Evolutionary conservation across 2,888 invertebrate genomes (phyloP).

Genomic region (Chalcis sispes): DNA sequence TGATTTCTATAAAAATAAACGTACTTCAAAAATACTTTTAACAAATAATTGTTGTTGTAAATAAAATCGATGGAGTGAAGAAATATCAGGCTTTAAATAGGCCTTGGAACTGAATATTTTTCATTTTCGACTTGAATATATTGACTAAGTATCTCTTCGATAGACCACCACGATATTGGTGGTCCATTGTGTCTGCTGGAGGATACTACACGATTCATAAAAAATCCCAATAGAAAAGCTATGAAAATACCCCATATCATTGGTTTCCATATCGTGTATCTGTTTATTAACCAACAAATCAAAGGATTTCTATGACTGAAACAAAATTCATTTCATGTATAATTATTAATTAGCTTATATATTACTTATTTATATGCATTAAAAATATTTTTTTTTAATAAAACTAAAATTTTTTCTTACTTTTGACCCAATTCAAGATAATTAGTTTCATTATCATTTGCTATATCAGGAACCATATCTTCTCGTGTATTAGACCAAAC

Average conservation of each 20-base stretch:
- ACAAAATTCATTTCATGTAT: not conserved
- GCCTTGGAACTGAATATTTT: conserved; percentile 40
- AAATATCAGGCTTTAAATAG: conserved; percentile 37
- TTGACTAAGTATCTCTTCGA: conserved; percentile 65
- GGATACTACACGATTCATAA: conserved; percentile 65
- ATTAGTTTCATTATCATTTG: conserved; percentile 37
- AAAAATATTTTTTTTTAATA: not conserved
- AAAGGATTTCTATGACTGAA: conserved; percentile 58
- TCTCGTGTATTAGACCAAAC: conserved; percentile 61
- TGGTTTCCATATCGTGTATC: conserved; percentile 61
- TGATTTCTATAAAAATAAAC: conserved; percentile 44
- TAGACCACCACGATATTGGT: conserved; percentile 67
- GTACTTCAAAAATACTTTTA: conserved; percentile 53
- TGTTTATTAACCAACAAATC: conserved; percentile 49
- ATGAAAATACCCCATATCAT: conserved; percentile 65
- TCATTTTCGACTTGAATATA: conserved; percentile 58
- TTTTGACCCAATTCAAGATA: conserved; percentile 29
- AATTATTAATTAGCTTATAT: too few species aligned
- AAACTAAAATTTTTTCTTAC: conserved; percentile 11
- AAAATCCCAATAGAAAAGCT: conserved; percentile 68
- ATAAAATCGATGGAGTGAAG: conserved; percentile 31
- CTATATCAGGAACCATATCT: conserved; percentile 60
- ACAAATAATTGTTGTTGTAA: conserved; percentile 48
- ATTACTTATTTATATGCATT: not conserved
- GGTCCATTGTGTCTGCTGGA: conserved; percentile 59